Evolutionary conservation across 2,888 invertebrate genomes (phyloP).

Genomic region (Nematopogon swammerdamellus): DNA sequence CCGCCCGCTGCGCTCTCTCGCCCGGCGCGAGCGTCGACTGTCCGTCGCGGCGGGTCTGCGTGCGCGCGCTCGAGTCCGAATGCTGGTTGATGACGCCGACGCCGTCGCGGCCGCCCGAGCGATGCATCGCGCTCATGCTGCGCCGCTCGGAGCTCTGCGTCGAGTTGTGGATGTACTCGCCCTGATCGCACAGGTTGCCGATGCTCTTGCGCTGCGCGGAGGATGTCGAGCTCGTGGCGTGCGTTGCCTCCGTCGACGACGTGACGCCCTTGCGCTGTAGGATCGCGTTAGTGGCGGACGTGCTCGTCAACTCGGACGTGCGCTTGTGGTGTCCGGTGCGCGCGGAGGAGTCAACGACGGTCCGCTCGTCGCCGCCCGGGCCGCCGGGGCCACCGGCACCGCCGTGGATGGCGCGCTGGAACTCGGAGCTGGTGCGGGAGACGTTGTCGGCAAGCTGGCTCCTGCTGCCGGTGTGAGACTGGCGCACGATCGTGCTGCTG

Average conservation of each 20-base stretch:
- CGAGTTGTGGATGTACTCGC: slow-evolving; percentile 63
- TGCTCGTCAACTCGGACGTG: slow-evolving; percentile 70
- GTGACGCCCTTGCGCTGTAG: slow-evolving; percentile 71
- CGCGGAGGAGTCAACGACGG: slow-evolving; percentile 23
- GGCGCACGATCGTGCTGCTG: slow-evolving; percentile 6
- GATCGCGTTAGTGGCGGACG: slow-evolving; percentile 73
- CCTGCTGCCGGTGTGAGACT: slow-evolving; percentile 30
- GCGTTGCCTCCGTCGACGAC: slow-evolving; percentile 68
- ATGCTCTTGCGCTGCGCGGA: slow-evolving; percentile 80
- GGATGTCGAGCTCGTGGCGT: slow-evolving; percentile 69
- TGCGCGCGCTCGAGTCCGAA: slow-evolving; percentile 30
- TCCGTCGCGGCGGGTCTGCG: slow-evolving; percentile 42
- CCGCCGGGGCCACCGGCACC: slow-evolving; percentile 31
- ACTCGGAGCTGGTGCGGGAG: slow-evolving; percentile 51
- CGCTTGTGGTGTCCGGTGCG: slow-evolving; percentile 63
- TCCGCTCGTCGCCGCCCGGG: slow-evolving; percentile 14
- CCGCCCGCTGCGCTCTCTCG: slow-evolving; percentile 61
- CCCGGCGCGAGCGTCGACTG: slow-evolving; percentile 47
- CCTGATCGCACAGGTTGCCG: slow-evolving; percentile 72
- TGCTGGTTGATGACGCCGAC: slow-evolving; percentile 48
- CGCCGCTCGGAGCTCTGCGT: slow-evolving; percentile 68
- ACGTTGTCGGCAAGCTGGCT: slow-evolving; percentile 43
- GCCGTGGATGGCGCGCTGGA: slow-evolving; percentile 50
- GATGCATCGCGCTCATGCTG: slow-evolving; percentile 76
- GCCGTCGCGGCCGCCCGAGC: slow-evolving; percentile 60